Base-by-base conservation (phyloP, 2,888 invertebrate species). In the Tortrix viridana region DNA sequence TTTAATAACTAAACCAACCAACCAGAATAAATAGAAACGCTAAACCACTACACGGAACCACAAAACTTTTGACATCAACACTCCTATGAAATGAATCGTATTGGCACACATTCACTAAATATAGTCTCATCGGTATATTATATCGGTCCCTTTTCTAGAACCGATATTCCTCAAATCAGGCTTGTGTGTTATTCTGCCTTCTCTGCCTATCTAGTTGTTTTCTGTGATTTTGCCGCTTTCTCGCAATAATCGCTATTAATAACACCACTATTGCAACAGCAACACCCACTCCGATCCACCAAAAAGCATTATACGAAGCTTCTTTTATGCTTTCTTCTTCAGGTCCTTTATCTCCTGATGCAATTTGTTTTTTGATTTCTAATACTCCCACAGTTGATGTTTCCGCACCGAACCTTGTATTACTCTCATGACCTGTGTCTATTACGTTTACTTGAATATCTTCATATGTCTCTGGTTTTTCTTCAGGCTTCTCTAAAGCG, bases 121-220 rank as follows among this genome's bases (percentile, higher is more conserved):
- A 69, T 71, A 76, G 72, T 80, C 74, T 77, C 65, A 71, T 52
- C 62, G 22, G 49, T 65, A 67, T 60, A 61, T 67, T 69, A 65
- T 70, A 86, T 86, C 91, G 90, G 86, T 72, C 79, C 86, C 69
- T 64, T 50, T 76, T 73, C 80, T 91, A 92, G 86, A 92, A 92
- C 89, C 92, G 92, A 88, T 92, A 92, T 75, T 92, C 92, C 76
- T 92, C 92, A 79, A 86, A 92, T 92, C 92, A 92, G 79, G 92
- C 89, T 71, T 80, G 80, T 65, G 89, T 72, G 65, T 83, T 85
- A n/a, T n/a, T 89, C 85, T 71, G n/a, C n/a, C 88, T 87, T 73
- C 92, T 81, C 69, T 92, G 89, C 71, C 85, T 87, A 62, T 92
- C 91, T 43, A 92, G 68, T 65, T 91, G 85, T 77, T 92, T 92